Conservation (phyloP, 2,797 vertebrate species). For the Lepilemur ruficaudatus region DNA sequence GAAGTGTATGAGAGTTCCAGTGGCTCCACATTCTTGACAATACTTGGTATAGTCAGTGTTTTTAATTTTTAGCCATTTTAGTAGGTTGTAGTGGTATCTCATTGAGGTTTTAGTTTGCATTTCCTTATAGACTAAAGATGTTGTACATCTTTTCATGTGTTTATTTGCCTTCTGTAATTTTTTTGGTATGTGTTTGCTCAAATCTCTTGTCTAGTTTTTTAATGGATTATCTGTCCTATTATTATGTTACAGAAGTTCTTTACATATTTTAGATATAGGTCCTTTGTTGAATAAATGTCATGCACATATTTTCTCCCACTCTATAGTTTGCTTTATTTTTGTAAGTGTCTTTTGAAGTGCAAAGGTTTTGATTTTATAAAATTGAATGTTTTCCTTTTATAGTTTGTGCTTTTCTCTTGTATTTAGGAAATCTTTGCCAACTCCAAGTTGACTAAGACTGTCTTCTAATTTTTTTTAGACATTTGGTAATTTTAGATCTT, state of each 20-base stretch:
- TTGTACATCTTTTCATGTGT: neutral
- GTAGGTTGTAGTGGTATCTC: neutral
- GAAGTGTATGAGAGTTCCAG: neutral
- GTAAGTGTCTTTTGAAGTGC: neutral
- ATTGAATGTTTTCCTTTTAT: neutral
- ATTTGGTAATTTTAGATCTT: conserved; percentile 8
- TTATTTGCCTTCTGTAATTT: neutral
- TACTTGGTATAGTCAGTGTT: neutral
- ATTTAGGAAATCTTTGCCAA: neutral
- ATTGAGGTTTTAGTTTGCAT: neutral
- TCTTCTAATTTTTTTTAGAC: neutral
- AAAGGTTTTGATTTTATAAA: conserved; percentile 35
- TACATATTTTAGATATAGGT: neutral
- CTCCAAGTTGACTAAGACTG: neutral
- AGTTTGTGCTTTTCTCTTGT: neutral
- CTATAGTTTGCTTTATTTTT: neutral
- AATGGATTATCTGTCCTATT: neutral
- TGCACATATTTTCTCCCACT: neutral
- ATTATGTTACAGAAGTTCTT: neutral
- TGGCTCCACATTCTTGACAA: neutral
- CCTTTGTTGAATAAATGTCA: neutral
- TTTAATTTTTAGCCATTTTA: neutral
- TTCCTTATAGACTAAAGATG: neutral
- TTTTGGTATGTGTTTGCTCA: neutral
- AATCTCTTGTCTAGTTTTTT: neutral